phyloP scores from a whole-genome alignment of 2,113 vertebrate genomes.

The Butastur rufipennis region DNA sequence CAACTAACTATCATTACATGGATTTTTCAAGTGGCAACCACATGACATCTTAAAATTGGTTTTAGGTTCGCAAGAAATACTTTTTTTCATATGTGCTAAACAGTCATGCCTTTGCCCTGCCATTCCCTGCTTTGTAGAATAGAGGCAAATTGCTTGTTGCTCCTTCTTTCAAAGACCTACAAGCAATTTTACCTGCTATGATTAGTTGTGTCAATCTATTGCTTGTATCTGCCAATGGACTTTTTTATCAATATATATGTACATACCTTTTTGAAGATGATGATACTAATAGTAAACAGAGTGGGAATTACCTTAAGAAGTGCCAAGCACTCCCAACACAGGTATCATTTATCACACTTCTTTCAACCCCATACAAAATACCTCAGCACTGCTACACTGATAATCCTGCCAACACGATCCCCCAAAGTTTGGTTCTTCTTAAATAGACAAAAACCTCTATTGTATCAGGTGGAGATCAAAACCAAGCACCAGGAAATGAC shows the following conservation, averaged over 20 bases:
- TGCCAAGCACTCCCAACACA: not conserved
- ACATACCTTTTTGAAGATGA: not conserved
- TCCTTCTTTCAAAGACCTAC: not conserved
- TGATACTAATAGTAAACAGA: not conserved
- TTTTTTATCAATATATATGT: not conserved
- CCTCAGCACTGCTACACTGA: not conserved
- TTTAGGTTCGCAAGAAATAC: not conserved
- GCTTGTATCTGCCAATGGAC: not conserved
- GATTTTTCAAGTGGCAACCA: not conserved
- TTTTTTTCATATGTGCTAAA: not conserved
- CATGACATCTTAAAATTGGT: not conserved
- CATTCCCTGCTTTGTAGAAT: not conserved
- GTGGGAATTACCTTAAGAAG: not conserved
- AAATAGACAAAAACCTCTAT: not conserved
- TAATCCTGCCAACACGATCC: not conserved
- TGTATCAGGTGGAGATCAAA: not conserved
- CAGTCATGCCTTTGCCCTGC: not conserved
- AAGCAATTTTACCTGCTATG: not conserved
- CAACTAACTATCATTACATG: not conserved
- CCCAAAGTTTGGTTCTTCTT: not conserved
- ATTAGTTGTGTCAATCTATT: not conserved
- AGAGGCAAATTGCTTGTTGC: not conserved
- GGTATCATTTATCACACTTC: not conserved
- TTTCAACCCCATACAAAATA: not conserved
- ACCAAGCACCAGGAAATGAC: not conserved